phyloP scores from a whole-genome alignment of 2,888 invertebrate genomes.

The Serripes groenlandicus region DNA sequence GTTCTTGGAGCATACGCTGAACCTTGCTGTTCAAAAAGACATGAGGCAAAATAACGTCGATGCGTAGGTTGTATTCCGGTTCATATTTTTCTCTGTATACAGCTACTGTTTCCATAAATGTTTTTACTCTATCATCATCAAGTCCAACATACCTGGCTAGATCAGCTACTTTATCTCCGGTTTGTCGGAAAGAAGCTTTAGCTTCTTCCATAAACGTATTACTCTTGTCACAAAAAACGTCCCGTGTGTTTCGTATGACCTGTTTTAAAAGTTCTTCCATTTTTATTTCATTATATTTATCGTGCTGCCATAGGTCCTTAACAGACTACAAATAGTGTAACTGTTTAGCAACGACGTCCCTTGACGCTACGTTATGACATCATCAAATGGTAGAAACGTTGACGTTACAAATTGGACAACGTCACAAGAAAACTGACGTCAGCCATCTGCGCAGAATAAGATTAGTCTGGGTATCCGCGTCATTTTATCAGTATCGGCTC shows the following conservation, averaged over 20 bases:
- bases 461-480: no score
- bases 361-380: no score
- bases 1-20: background rate
- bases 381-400: no score
- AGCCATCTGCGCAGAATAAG: no score
- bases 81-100: background rate
- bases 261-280: conserved; percentile 5
- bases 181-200: background rate
- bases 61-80: background rate
- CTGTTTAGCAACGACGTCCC: no score
- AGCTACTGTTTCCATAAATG: background rate
- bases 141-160: conserved; percentile 3
- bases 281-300: no score
- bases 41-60: background rate
- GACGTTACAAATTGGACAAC: no score
- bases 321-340: no score
- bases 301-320: no score
- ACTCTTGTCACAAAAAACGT: background rate
- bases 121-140: background rate
- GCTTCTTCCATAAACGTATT: background rate
- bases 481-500: no score
- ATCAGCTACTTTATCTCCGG: background rate
- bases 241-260: background rate
- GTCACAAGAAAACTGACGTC: no score
- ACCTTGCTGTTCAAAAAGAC: background rate